Conservation (phyloP, 2,888 invertebrate species). For the Apoda limacodes region DNA sequence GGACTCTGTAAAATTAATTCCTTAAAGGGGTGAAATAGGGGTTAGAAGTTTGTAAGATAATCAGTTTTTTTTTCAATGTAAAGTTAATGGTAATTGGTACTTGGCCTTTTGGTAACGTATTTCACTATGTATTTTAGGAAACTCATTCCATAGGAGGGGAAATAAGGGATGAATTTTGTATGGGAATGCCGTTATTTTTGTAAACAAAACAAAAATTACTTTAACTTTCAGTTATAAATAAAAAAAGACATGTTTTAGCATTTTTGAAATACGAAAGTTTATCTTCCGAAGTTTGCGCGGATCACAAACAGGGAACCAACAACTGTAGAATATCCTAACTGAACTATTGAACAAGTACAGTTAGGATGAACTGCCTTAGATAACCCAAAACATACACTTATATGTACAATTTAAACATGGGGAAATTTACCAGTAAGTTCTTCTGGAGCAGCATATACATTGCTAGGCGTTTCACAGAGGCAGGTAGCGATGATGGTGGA, state of each 20-base stretch:
- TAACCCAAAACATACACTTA: too few relatives aligned
- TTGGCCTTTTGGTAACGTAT: too few relatives aligned
- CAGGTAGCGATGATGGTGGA: conserved; percentile 37
- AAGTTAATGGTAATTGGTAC: too few relatives aligned
- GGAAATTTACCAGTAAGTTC: conserved; percentile 40
- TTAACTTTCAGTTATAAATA: neutral
- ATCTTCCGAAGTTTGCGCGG: neutral
- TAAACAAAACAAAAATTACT: neutral
- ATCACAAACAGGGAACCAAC: too few relatives aligned
- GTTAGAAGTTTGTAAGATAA: too few relatives aligned
- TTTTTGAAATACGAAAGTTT: neutral
- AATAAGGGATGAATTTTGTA: neutral
- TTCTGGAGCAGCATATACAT: conserved; percentile 38
- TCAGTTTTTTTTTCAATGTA: too few relatives aligned
- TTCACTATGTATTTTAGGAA: too few relatives aligned
- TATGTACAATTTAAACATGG: neutral
- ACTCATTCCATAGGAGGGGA: too few relatives aligned
- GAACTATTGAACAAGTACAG: neutral
- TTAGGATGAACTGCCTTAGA: neutral
- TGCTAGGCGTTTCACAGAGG: conserved; percentile 40
- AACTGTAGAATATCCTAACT: too few relatives aligned
- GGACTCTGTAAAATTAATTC: too few relatives aligned
- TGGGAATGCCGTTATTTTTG: too few relatives aligned
- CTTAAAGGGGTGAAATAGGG: too few relatives aligned
- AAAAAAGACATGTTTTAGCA: neutral